Percentiles rank a stretch among this genome's conserved stretches.
phyloP scores from a whole-genome alignment of 2,888 invertebrate genomes.

The Thymelicus lineola region DNA sequence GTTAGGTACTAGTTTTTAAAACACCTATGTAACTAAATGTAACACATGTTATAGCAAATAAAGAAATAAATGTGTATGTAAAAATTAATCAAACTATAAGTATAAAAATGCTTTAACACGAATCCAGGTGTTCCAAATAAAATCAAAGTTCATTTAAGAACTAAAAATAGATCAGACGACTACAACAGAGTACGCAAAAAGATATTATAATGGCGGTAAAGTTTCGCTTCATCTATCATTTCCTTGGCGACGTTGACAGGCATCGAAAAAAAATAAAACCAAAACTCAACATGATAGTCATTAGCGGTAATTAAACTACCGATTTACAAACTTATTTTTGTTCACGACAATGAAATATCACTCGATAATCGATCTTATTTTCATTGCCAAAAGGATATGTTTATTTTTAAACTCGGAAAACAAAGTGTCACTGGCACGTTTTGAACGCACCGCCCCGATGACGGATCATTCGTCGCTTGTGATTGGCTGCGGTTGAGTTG shows the following conservation, averaged over 20 bases:
- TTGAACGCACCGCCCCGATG: constrained; percentile 52
- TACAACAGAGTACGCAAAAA: constrained; percentile 37
- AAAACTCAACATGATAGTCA: constrained; percentile 58
- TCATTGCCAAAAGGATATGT: constrained; percentile 2
- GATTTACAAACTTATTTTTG: constrained; percentile 45
- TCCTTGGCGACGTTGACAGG: constrained; percentile 48
- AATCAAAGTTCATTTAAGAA: constrained; percentile 22
- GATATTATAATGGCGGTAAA: constrained; percentile 40
- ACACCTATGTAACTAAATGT: too few species aligned
- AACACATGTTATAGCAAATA: too few species aligned
- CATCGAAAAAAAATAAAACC: constrained; percentile 48
- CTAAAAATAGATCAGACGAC: constrained; percentile 30
- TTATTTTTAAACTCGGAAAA: constrained; percentile 13
- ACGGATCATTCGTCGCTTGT: constrained; percentile 72
- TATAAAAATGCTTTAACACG: not conserved
- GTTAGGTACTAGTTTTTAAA: too few species aligned
- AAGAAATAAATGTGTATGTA: too few species aligned
- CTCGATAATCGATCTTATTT: constrained; percentile 42
- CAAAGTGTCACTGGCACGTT: constrained; percentile 36
- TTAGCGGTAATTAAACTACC: constrained; percentile 63
- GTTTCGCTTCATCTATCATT: constrained; percentile 54
- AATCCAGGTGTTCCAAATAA: constrained; percentile 35
- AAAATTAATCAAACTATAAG: too few species aligned
- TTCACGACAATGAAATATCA: constrained; percentile 26
- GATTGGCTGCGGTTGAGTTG: constrained; percentile 66